These are phyloP conservation scores for Parambassis ranga DNA, from an alignment of 2,797 vertebrate species.

Conservation along the genomic window DNA sequence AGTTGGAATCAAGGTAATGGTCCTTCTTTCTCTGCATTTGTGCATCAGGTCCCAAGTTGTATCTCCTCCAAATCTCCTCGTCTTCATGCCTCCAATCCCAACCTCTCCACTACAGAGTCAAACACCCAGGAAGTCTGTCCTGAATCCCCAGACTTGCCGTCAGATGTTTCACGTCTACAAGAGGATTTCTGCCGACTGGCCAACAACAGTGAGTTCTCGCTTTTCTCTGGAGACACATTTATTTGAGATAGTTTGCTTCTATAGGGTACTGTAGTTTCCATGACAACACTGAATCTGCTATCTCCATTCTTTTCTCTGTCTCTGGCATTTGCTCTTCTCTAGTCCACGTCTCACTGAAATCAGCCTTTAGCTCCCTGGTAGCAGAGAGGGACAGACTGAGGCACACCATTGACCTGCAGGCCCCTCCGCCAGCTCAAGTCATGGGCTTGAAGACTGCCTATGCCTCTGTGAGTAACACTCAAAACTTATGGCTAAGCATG, in stretches of 20 bases:
- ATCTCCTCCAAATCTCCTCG: conserved; percentile 83
- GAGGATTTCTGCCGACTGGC: conserved; percentile 92
- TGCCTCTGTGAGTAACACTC: conserved; percentile 81
- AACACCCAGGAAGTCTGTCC: conserved; percentile 85
- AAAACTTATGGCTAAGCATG: not conserved
- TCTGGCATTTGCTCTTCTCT: conserved; percentile 42
- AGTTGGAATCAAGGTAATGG: not conserved
- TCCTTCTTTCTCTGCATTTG: not conserved
- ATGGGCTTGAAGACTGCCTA: conserved; percentile 83
- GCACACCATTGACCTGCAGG: conserved; percentile 86
- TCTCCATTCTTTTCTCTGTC: conserved; percentile 1
- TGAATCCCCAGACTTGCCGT: conserved; percentile 89
- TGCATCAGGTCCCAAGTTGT: conserved; percentile 72
- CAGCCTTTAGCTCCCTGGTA: conserved; percentile 86
- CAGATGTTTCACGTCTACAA: conserved; percentile 90
- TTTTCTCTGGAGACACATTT: not conserved
- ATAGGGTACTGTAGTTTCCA: conserved; percentile 43
- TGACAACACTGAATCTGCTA: conserved; percentile 31
- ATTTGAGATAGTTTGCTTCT: conserved; percentile 7
- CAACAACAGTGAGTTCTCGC: conserved; percentile 85
- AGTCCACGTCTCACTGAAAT: conserved; percentile 91
- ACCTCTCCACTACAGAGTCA: conserved; percentile 87
- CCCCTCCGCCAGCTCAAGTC: conserved; percentile 82
- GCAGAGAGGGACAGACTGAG: conserved; percentile 87
- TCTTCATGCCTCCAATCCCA: conserved; percentile 93